Base-by-base conservation (phyloP, 2,888 invertebrate genomes). In the Agrotis clavis region DNA sequence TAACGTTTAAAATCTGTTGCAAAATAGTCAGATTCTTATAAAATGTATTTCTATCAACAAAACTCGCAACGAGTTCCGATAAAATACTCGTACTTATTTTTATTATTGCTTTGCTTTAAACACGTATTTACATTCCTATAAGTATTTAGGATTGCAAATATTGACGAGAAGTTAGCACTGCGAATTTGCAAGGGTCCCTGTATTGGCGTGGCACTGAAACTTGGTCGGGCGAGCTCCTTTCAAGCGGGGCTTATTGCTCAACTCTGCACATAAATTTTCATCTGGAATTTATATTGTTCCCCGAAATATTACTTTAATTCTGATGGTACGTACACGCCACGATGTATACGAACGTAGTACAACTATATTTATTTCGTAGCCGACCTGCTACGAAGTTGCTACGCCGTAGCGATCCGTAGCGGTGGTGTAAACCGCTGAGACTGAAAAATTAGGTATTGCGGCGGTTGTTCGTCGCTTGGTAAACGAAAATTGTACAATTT, bases 261-360 rank as follows among this genome's bases (percentile, higher is more conserved):
- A 88, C 87, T 87, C 86, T 61, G 61, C 71, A 77, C 83, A 87
- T 86, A 86, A 82, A 89, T 89, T 90, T 87, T 83, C 84, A 87
- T 89, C 84, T 84, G 70, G 77, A 88, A 87, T 88, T 86, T 86
- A 85, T 83, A 84, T 86, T 78, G 83, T 74, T 75, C 80, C 70
- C 82, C 79, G 68, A 79, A 80, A 83, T 80, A 75, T 71, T 59
- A 63, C 59, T 21, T 57, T 62, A 72, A 78, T 70, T 83, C 82
- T 79, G 67, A 77, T 67, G 72, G 61, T 63, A 71, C 71, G 72
- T 60, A 68, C 41, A 11, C 41, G 41, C 11, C 41, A 41, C 41
- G 41, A 11, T 41, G 41, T 41, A 41, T 41, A 41, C 1, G 11
- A 41, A 11, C 9, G 11, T 41, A 41, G 41, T 41, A 41, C 41